Base-by-base conservation (phyloP, 2,113 vertebrate species). In the Nibea albiflora region DNA sequence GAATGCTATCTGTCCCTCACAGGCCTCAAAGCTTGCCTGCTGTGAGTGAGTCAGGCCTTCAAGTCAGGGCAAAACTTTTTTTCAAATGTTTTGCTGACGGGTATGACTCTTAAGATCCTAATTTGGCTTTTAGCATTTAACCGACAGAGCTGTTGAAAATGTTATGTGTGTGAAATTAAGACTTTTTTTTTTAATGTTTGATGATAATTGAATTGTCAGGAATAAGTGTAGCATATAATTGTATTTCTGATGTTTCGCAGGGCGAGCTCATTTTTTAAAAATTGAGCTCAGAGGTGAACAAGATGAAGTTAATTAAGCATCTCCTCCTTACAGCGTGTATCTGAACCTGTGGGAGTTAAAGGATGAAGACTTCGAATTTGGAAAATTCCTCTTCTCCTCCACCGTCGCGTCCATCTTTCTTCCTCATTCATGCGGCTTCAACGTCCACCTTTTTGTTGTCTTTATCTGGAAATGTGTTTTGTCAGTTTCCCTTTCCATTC, bases 181-280 rank as follows among this genome's bases (percentile, higher is more conserved):
- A 85, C 74, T 74, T 76, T 81, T 84, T 85, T 31, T 7, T 35
- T 26, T 26, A 26, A 58, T 92, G 83, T 92, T 90, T 89, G 50
- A 83, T 90, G 76, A 93, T 93, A 92, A 94, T 94, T 91, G 89
- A 94, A 93, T 93, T 92, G 89, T 91, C 91, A 86, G 68, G 68
- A 82, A 79, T 88, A 89, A 88, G 70, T 90, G 89, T 89, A 87
- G 78, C 89, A 89, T 87, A 85, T 89, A 90, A 93, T 94, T 94
- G 88, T 92, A 69, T 90, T 90, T 86, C 88, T 88, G 90, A 92
- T 80, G 60, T 86, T 85, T 87, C 64, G 60, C 83, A 74, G 20
- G 76, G 58, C 68, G 81, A 69, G 77, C 73, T 90, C 78, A 57
- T 71, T 91, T 90, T 87, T 54, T 60, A 56, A 75, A 70, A 89